Base-by-base conservation (phyloP, 1,140 invertebrate species). In the Drosophila nikananu region DNA sequence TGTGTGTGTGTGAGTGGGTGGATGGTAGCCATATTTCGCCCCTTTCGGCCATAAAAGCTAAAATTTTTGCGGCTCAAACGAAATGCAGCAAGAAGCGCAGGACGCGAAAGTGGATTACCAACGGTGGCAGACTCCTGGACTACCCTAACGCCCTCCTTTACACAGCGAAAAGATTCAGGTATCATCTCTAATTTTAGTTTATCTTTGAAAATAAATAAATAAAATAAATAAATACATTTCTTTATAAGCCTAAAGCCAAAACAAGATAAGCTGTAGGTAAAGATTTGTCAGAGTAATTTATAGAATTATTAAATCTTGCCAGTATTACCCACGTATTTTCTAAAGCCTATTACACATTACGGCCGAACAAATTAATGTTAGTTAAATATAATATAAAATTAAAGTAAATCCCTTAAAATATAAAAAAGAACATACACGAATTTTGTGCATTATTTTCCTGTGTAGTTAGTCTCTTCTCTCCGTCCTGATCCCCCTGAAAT, bases 51-150 rank as follows among this genome's bases (percentile, higher is more conserved):
- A 58, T 78, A 78, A 78, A 71, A 70, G 76, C 76, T 46, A 63
- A 78, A 78, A 78, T 71, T 75, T 77, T 78, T 52, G 65, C 65
- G 76, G 76, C 75, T 70, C 76, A 78, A 77, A 77, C 74, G 76
- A 63, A 77, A 55, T 58, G 74, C 65, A 49, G 51, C 42, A 46
- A 46, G 58, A 49, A 62, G 46, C 51, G 63, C 48, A 62, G 74
- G 15, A 58, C 30, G 46, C 67, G 25, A 78, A 78, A 78, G 74
- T 78, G 74, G 76, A 78, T 78, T 78, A 78, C 74, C 23, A 62
- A 63, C 58, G 35, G 58, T 42, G 54, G 39, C 60, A 49, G 49
- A 30, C 71, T 46, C 54, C 48, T 25, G 46, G 2, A 37, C 23
- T 17, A 41, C 25, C n/a, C 39, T 42, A 21, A 13, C 41, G 5